phyloP scores from a whole-genome alignment of 2,888 invertebrate species.

The Caenorhabditis macrosperma region DNA sequence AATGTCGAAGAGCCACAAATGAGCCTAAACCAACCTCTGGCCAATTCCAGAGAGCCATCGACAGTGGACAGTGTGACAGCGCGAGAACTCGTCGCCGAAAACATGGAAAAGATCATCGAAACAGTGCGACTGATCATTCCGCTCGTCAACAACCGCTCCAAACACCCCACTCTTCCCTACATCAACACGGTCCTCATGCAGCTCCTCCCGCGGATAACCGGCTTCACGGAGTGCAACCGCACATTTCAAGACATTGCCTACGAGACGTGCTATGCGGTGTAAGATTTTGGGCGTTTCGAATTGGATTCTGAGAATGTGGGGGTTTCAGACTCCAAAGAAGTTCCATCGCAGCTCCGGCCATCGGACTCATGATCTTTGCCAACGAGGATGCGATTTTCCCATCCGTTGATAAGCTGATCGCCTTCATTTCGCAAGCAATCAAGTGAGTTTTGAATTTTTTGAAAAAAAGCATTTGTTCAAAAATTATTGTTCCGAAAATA shows the following conservation, averaged over 20 bases:
- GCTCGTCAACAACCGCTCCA: constrained; percentile 4
- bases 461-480: no score
- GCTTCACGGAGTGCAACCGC: constrained; percentile 51
- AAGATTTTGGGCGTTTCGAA: constrained; percentile 17
- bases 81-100: constrained; percentile 87
- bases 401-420: constrained; percentile 27
- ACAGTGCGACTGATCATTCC: constrained; percentile 30
- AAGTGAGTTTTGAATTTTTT: constrained; percentile 6
- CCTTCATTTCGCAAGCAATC: constrained; percentile 19
- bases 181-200: constrained; percentile 90
- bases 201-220: constrained; percentile 86
- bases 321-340: constrained; percentile 41
- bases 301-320: not conserved
- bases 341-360: constrained; percentile 45
- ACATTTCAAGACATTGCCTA: constrained; percentile 37
- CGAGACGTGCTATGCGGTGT: constrained; percentile 42
- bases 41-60: constrained; percentile 79
- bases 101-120: constrained; percentile 84
- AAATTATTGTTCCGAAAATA: no score
- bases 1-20: no score
- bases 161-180: not conserved
- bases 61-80: constrained; percentile 92
- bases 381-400: constrained; percentile 34
- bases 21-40: no score
- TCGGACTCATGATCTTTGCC: constrained; percentile 56